Evolutionary conservation across 2,888 invertebrate genomes (phyloP), one percentile per base, ranked within the genome.

Genomic region (Caenorhabditis sp.): DNA sequence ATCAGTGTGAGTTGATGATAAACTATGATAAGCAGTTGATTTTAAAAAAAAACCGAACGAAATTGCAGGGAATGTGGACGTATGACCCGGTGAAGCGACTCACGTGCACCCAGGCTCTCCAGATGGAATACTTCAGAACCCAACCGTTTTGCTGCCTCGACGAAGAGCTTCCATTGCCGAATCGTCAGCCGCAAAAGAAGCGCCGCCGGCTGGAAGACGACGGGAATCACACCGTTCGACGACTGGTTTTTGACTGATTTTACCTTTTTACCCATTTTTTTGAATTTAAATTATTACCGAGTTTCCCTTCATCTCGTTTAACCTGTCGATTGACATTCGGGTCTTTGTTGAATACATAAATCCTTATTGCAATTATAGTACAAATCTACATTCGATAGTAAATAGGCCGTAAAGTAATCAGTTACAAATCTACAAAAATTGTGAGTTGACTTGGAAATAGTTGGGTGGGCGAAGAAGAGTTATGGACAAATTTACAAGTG

Each of bases 1-100:
- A 93, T 98, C 58, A 61, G 20, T 13, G 77, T 77, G n/a, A 20
- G 62, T 22, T 32, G 32, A 32, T 32, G 32, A 32, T 32, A 32
- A 40, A 40, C 40, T 40, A 11, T 40, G 40, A 40, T 11, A 9
- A 3, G 40, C 47, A n/a, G 3, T 47, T 28, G 15, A 1, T 22
- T 37, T 6, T 32, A 32, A 32, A 4, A 32, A 32, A 40, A 40
- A 40, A 15, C 3, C 40, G 40, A 40, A 32, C 32, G 9, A 13
- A 15, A n/a, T 44, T 78, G 18, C 44, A 69, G 68, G 78, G 81
- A 65, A 79, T 84, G 69, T 85, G 90, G 61, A 67, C 79, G 6
- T 89, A 85, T 72, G 88, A 91, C 76, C 91, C 91, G 1, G 61
- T 86, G n/a, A 85, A 86, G 40, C 76, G 91, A 56, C 86, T 87